Percentiles rank a stretch among this genome's conserved stretches.
Conservation (phyloP, 2,113 vertebrate genomes). For the Thryonomys swinderianus region DNA sequence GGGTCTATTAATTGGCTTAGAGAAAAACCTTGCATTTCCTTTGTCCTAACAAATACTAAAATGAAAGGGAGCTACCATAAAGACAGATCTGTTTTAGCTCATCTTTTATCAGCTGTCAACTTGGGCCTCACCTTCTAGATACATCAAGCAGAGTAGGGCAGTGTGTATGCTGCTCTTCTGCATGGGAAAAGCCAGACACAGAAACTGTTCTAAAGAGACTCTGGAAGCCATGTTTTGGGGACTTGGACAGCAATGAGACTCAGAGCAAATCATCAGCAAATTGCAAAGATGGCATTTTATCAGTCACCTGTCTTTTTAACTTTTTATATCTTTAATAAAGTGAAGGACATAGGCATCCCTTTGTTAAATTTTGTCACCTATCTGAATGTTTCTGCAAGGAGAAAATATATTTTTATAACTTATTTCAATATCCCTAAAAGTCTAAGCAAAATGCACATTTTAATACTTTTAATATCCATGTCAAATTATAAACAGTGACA, state of each 20-base stretch:
- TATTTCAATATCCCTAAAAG: neutral
- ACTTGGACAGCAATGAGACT: neutral
- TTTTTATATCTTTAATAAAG: neutral
- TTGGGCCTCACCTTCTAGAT: neutral
- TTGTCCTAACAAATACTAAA: neutral
- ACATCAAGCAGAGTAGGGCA: neutral
- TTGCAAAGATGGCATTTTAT: neutral
- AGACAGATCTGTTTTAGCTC: neutral
- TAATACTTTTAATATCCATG: neutral
- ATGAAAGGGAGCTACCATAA: neutral
- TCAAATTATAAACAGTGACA: neutral
- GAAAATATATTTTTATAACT: neutral
- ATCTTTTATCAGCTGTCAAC: neutral
- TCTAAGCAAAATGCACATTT: neutral
- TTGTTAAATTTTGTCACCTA: neutral
- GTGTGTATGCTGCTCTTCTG: neutral
- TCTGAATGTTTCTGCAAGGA: neutral
- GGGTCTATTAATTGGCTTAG: neutral
- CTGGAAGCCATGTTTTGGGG: neutral
- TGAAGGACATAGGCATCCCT: neutral
- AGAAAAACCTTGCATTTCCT: neutral
- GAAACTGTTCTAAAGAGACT: neutral
- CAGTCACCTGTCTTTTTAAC: neutral
- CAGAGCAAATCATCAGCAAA: neutral
- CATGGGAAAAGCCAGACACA: neutral